Base-by-base conservation (phyloP, 35 echinoderm and acorn worm genomes). In the Hemicentrotus pulcherrimus region DNA sequence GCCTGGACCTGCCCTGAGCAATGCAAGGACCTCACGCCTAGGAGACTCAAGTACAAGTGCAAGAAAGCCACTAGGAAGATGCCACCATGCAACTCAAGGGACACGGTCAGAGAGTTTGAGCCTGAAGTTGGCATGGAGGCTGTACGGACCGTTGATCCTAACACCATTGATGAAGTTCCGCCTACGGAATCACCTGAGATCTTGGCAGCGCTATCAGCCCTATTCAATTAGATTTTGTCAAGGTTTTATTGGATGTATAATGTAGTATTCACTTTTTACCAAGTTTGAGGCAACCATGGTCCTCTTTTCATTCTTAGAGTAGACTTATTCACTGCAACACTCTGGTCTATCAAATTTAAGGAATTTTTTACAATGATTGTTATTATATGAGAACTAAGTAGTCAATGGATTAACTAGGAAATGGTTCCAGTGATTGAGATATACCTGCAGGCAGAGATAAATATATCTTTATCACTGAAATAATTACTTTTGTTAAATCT, bases 1-100 rank as follows among this genome's bases (percentile, higher is more conserved):
- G 96, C 96, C 86, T 96, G 94, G 70, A 94, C 94, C 86, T 50
- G 86, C 22, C 32, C 16, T 9, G 91, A 91, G 14, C 94, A 96
- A 32, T 96, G 96, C 60, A 87, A 88, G 48, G 46, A 58, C 4
- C 86, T 96, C 16, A 31, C 11, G 41, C 91, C 31, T 30, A 61
- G 50, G 48, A 48, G 61, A 18, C 78, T 89, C 50, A 94, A 95
- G 94, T 94, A 95, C 47, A 96, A 91, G 94, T 96, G 96, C 94
- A 41, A 93, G 4, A 94, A 46, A 31, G 58, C 86, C 5, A 59
- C 94, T 5, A 89, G 85, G 52, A 96, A 92, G 35, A 30, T 85
- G 85, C 32, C 16, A 31, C 91, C 91, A 0, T 93, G 91, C 30
- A 58, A 58, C 19, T 31, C 90, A 31, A n/a, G 90, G 22, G 86